Evolutionary conservation across 2,888 invertebrate species (phyloP).

Genomic region (Leptodirus hochenwartii): DNA sequence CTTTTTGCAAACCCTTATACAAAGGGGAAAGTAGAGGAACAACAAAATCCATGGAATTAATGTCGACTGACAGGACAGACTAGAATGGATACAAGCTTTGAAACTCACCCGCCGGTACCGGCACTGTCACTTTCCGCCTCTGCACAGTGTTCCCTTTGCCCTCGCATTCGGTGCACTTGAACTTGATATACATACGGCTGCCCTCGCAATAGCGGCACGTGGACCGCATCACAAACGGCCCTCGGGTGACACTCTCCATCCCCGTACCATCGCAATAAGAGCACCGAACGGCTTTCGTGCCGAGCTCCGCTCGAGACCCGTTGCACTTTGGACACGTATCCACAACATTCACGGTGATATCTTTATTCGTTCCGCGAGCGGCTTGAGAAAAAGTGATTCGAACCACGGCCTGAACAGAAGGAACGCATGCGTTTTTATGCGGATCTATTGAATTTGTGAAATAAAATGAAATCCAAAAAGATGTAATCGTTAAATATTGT

Average conservation of each 20-base stretch:
- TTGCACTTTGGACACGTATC: slow-evolving; percentile 82
- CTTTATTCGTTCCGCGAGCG: slow-evolving; percentile 89
- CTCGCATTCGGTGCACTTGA: slow-evolving; percentile 80
- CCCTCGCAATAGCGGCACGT: slow-evolving; percentile 89
- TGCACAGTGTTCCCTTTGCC: slow-evolving; percentile 77
- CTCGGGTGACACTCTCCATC: slow-evolving; percentile 68
- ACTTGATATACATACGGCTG: slow-evolving; percentile 66
- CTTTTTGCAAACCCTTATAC: too few species aligned
- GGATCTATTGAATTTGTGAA: too few species aligned
- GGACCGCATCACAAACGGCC: slow-evolving; percentile 93
- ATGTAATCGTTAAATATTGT: background rate
- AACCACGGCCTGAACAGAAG: slow-evolving; percentile 47
- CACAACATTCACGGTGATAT: slow-evolving; percentile 75
- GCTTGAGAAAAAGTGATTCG: slow-evolving; percentile 86
- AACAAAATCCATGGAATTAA: too few species aligned
- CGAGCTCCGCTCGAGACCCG: slow-evolving; percentile 74
- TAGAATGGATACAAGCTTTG: too few species aligned
- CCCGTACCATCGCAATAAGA: slow-evolving; percentile 92
- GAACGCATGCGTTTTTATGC: too few species aligned
- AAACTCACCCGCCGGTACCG: slow-evolving; percentile 73
- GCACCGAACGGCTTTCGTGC: slow-evolving; percentile 80
- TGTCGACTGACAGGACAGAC: too few species aligned
- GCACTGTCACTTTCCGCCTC: slow-evolving; percentile 74
- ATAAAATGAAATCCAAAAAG: background rate
- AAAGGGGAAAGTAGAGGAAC: too few species aligned